phyloP scores from a whole-genome alignment of 2,113 vertebrate species.

The Calidris pygmaea region DNA sequence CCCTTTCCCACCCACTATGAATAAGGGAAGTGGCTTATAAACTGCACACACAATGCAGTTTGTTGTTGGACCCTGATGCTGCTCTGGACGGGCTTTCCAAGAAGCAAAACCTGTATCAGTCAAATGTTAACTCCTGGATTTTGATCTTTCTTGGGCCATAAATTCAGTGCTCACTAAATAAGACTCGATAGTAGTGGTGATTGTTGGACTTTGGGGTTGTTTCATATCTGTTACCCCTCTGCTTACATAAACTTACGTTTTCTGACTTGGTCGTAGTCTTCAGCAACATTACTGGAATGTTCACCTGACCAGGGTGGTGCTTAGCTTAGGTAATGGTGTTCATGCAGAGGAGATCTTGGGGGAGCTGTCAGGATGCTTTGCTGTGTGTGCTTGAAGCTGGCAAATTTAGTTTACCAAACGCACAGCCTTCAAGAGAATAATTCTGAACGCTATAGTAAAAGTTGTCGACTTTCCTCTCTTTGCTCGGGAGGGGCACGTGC shows the following conservation, averaged over 20 bases:
- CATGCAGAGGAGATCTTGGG: not conserved
- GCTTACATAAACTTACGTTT: not conserved
- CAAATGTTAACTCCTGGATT: not conserved
- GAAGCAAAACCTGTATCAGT: not conserved
- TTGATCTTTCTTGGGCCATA: not conserved
- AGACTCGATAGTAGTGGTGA: not conserved
- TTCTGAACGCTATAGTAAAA: not conserved
- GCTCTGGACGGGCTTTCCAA: not conserved
- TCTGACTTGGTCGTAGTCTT: not conserved
- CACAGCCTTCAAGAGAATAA: accelerated
- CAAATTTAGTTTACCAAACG: accelerated
- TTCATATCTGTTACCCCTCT: not conserved
- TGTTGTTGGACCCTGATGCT: accelerated
- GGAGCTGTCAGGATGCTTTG: not conserved
- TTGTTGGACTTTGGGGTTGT: not conserved
- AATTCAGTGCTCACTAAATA: not conserved
- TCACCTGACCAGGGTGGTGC: not conserved
- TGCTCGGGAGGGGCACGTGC: not conserved
- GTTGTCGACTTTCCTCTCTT: too few species aligned
- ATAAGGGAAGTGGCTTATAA: not conserved
- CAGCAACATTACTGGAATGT: not conserved
- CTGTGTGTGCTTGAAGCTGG: not conserved
- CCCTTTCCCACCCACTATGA: not conserved
- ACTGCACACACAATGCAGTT: too few species aligned
- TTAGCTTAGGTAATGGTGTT: not conserved